Conservation (phyloP, 2,113 vertebrate species). For the Perca fluviatilis region DNA sequence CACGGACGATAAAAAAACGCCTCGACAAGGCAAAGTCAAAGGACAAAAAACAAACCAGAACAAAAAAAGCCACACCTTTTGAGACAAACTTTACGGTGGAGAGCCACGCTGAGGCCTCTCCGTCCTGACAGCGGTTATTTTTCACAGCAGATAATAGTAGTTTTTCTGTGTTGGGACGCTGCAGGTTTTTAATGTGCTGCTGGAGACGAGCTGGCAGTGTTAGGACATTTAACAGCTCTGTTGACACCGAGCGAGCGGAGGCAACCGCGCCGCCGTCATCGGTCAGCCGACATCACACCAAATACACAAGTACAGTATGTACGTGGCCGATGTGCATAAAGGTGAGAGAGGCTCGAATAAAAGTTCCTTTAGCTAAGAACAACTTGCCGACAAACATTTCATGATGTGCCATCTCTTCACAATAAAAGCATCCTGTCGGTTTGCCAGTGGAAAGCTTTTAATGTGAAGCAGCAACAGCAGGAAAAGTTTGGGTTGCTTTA, state of each 20-base stretch:
- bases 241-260: slow-evolving; percentile 12
- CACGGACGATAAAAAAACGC: not conserved
- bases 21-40: no score
- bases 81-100: not conserved
- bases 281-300: slow-evolving; percentile 1
- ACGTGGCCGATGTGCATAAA: not conserved
- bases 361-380: not conserved
- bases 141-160: slow-evolving; percentile 29
- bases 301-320: not conserved
- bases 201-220: slow-evolving; percentile 49
- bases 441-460: not conserved
- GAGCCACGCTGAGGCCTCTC: not conserved
- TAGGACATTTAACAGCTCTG: slow-evolving; percentile 39
- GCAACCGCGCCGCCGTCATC: not conserved
- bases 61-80: not conserved
- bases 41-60: no score
- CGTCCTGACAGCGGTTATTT: not conserved
- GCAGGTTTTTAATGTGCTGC: slow-evolving; percentile 31
- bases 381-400: not conserved
- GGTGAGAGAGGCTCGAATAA: not conserved
- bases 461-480: not conserved
- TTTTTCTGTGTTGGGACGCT: slow-evolving; percentile 35
- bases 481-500: not conserved
- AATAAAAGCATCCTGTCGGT: not conserved
- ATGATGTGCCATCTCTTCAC: not conserved